Evolutionary conservation across 2,888 invertebrate species (phyloP), one percentile per base, ranked within the genome.

Genomic region (Cabera pusaria): DNA sequence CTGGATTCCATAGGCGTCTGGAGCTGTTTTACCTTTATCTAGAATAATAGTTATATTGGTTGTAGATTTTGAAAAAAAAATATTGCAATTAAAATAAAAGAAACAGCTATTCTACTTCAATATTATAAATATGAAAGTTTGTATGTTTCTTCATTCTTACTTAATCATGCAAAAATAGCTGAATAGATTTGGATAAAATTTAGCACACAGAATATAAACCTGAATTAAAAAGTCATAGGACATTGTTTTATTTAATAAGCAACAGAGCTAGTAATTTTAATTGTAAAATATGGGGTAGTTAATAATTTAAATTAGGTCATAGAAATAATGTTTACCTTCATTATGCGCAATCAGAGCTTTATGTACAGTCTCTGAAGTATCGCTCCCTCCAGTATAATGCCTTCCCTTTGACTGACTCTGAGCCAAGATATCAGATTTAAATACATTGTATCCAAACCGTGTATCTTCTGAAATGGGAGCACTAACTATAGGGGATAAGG

Each of bases 1-100:
- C 54, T 93, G 91, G 89, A 95, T 92, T 55, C 92, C 92, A 91
- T 46, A 93, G 79, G 49, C 94, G 93, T 35, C 90, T 22, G 69
- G 63, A 0, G 56, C 64, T 3, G 52, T 57, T 17, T 64, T 68
- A 66, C 54, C 64, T 23, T 64, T 60, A 11, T 67, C 74, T 76
- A 56, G 0, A 61, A 59, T 7, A 44, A 44, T 49, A 9, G 21
- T 12, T 9, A 23, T 23, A 23, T n/a, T n/a, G n/a, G n/a, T n/a
- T n/a, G n/a, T n/a, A n/a, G n/a, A n/a, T n/a, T n/a, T n/a, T n/a
- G n/a, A n/a, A n/a, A n/a, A n/a, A n/a, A n/a, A n/a, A n/a, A n/a
- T n/a, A n/a, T n/a, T 14, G 4, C 14, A 14, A 14, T 14, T 4
- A 14, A 4, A 14, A 14, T 14, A 14, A 12, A 12, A 46, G 5